Evolutionary conservation across 2,888 invertebrate species (phyloP), one percentile per base, ranked within the genome.

Genomic region (Melipona beecheii): DNA sequence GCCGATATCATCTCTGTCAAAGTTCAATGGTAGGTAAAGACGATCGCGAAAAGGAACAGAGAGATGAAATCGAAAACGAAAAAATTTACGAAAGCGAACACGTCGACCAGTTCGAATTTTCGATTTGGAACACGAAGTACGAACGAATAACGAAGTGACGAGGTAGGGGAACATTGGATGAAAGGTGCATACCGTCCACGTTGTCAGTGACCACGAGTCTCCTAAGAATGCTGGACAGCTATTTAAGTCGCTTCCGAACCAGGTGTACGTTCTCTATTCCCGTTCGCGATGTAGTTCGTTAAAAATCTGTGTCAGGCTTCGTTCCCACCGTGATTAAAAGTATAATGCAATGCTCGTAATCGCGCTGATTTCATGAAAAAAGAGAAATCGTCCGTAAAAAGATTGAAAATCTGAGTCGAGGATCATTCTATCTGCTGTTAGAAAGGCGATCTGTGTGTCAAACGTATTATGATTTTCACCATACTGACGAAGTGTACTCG

Each of bases 121-220:
- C 50, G 36, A 13, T 17, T 21, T 6, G 19, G 17, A 69, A 31
- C 71, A 72, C 71, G 71, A 72, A 78, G 36, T 43, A 43, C 78
- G 84, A 81, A 64, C 49, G 60, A 73, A 58, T 21, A 73, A 73
- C 49, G 9, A 43, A 9, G 31, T 15, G 3, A n/a, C 49, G 65
- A 79, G 81, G 85, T 84, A 85, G 85, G 84, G 86, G 84, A 73
- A 79, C 56, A 27, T 75, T 52, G 72, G 72, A 66, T 50, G 78
- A 83, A 86, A 86, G 71, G 76, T 76, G 73, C 74, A 65, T 36
- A 64, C 21, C 76, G 80, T 83, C 70, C 66, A 81, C 78, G 65
- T 79, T 79, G 78, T 77, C 86, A 86, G 86, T 86, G 66, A 62
- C 74, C 65, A 77, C 65, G 43, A 69, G 70, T 66, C 81, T 64